Base-by-base conservation (phyloP, 2,113 vertebrate species). In the Etia nguti region DNA sequence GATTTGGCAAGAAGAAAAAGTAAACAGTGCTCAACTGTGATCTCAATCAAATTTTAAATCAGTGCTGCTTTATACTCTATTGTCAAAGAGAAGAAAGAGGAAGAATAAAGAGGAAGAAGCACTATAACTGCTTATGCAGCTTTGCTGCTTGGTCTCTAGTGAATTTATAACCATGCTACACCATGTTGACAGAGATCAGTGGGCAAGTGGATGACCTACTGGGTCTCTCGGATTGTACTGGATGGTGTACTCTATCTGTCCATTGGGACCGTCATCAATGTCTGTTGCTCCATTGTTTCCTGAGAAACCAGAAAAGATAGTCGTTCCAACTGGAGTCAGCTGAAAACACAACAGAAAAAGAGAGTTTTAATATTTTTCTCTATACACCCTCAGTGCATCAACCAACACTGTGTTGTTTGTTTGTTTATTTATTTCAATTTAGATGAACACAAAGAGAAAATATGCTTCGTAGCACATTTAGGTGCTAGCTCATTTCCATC, bases 261-360 rank as follows among this genome's bases (percentile, higher is more conserved):
- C 98, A 0, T 99, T 99, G 0, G 99, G 98, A 38, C 99, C 99
- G 29, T 99, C 98, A 38, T 99, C 99, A 4, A 99, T 99, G 94
- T 99, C 99, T 81, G 88, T 96, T 86, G 99, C 99, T 77, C 99
- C 98, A 18, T 97, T 98, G 93, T 97, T 98, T 84, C 97, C 98
- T 65, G 94, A 96, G 94, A 99, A 99, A 55, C 98, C 98, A 36
- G 97, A 98, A 83, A 99, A 99, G 94, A 99, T 97, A 0, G 98
- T 99, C 80, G 99, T 99, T 91, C 98, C 98, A 84, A 99, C 97
- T 15, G 98, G 98, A 31, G 98, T 99, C 86, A 99, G 94, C 99
- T 99, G 94, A 3, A 87, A 91, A 83, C 46, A 88, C 36, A 84
- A 62, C 26, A 87, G 2, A 81, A 22, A 29, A 5, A 62, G 8